Evolutionary conservation across 2,888 invertebrate genomes (phyloP), one percentile per base, ranked within the genome.

Genomic region (Alentia gelatinosa): DNA sequence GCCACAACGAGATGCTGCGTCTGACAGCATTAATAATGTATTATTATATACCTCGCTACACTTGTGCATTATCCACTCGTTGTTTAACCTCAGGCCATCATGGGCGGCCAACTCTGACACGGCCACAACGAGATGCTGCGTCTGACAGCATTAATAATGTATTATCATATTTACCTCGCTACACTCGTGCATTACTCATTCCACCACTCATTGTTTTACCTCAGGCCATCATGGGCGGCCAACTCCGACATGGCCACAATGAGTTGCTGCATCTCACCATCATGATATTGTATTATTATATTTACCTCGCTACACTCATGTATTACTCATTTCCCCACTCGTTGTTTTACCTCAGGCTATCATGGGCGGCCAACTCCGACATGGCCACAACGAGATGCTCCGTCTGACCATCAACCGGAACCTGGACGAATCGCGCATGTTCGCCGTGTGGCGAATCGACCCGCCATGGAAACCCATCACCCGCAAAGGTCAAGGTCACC

Each of bases 381-480:
- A 97, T 96, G 97, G 97, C 79, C 99, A 99, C 96, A 97, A 98
- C 96, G 99, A 99, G 96, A 98, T 98, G 97, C 97, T 98, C 39
- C 97, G 99, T 95, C 96, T 98, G 56, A 96, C 97, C 0, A 96
- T 99, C 40, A 97, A 98, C 91, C 97, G 98, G 88, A 97, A 98
- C 94, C 97, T 99, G 94, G 98, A 99, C 94, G 96, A 97, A 33
- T 97, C 97, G 92, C 97, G 97, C 94, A 98, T 98, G 98, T 99
- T 99, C 97, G 98, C 99, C 0, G 97, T 98, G 42, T 99, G 99
- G 99, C 97, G 99, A 94, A 97, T 99, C 0, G 98, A 98, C 94
- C 97, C 98, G 0, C 99, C 99, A 0, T 99, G 99, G 99, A 98
- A 99, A 94, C 98, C 99, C 0, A 96, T 99, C 15, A 98, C 94